Evolutionary conservation across 2,888 invertebrate genomes (phyloP).

Genomic region (Quadriops clusia): DNA sequence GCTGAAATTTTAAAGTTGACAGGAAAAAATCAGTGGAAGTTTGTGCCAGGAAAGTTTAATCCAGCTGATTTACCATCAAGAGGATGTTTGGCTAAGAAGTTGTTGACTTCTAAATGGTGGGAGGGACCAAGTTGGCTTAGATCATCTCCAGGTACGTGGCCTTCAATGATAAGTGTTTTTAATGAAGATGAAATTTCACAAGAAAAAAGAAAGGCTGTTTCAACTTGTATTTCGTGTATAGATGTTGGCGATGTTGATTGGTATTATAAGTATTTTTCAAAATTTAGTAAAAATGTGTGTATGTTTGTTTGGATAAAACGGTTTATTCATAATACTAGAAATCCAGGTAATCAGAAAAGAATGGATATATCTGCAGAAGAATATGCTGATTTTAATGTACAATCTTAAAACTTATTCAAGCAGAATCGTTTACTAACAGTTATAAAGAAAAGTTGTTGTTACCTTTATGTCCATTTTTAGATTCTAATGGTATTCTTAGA

Average conservation of each 20-base stretch:
- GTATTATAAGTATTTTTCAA: conserved; percentile 12
- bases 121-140: conserved; percentile 23
- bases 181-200: conserved; percentile 11
- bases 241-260: conserved; percentile 4
- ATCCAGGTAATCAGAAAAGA: not conserved
- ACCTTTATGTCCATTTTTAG: conserved; percentile 10
- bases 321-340: conserved; percentile 6
- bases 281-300: conserved; percentile 17
- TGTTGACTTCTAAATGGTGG: conserved; percentile 23
- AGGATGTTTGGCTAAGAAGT: conserved; percentile 19
- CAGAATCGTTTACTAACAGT: conserved; percentile 1
- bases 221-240: conserved; percentile 6
- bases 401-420: not conserved
- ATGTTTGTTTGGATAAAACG: conserved; percentile 16
- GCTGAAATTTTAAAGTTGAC: conserved; percentile 20
- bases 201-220: conserved; percentile 7
- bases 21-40: conserved; percentile 16
- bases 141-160: conserved; percentile 16
- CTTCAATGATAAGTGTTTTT: conserved; percentile 12
- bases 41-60: conserved; percentile 23
- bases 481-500: conserved; percentile 14
- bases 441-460: conserved; percentile 9
- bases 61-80: conserved; percentile 24
- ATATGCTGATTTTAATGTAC: not conserved
- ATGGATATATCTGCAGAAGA: conserved; percentile 2